These are phyloP conservation scores for Onychomys leucogaster DNA, from an alignment of 2,797 vertebrate species.

Conservation along the genomic window DNA sequence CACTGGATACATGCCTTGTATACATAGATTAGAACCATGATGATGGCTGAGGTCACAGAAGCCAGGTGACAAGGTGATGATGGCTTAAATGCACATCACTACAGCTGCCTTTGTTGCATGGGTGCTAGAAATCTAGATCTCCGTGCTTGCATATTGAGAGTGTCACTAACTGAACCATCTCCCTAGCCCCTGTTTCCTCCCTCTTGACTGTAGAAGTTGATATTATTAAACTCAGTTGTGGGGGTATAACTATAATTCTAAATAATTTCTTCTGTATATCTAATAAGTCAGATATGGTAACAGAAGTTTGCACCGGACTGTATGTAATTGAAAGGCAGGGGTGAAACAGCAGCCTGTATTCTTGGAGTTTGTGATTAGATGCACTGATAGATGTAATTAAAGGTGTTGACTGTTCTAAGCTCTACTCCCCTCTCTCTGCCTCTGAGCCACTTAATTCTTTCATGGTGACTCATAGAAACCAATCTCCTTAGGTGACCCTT, in stretches of 20 bases:
- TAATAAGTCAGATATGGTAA: not conserved
- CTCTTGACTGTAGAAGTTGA: not conserved
- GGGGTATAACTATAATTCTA: not conserved
- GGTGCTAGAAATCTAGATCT: no score
- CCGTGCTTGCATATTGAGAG: not conserved
- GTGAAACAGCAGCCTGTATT: not conserved
- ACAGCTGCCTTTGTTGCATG: not conserved
- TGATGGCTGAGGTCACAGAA: not conserved
- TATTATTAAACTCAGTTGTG: not conserved
- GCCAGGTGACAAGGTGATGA: not conserved
- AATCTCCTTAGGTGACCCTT: not conserved
- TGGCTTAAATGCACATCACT: not conserved
- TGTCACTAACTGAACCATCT: not conserved
- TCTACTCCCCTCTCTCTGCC: fast-evolving
- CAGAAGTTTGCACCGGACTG: not conserved
- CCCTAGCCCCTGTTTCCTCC: not conserved
- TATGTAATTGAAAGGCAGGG: not conserved
- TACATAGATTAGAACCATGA: not conserved
- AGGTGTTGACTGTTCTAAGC: not conserved
- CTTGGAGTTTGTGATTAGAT: not conserved
- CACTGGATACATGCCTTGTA: not conserved
- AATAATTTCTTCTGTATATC: not conserved
- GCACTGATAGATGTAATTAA: not conserved
- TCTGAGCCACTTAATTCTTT: not conserved
- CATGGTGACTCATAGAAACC: not conserved